Percentiles rank a stretch among this genome's conserved stretches.
phyloP scores from a whole-genome alignment of 2,797 vertebrate species.

The Agapornis canus region DNA sequence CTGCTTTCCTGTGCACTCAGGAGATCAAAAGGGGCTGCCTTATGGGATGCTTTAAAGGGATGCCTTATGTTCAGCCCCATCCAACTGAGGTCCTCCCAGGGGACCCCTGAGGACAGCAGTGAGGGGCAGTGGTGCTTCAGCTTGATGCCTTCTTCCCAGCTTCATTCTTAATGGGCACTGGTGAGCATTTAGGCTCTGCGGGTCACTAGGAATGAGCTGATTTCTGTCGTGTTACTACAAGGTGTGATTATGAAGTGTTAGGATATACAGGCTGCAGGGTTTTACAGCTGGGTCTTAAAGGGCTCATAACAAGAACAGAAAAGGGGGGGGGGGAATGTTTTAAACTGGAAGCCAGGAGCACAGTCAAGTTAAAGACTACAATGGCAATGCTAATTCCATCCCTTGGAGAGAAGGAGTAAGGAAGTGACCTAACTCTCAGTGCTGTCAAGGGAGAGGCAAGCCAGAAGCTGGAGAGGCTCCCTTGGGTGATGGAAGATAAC shows the following conservation, averaged over 20 bases:
- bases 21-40: not conserved
- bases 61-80: not conserved
- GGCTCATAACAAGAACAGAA: not conserved
- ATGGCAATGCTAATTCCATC: not conserved
- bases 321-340: not conserved
- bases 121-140: not conserved
- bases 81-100: not conserved
- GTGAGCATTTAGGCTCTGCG: not conserved
- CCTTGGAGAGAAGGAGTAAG: not conserved
- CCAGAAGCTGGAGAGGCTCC: not conserved
- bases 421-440: not conserved
- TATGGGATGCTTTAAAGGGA: not conserved
- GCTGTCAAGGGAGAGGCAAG: not conserved
- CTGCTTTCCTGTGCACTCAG: not conserved
- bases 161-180: not conserved
- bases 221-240: not conserved
- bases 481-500: not conserved
- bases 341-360: not conserved
- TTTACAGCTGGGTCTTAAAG: conserved; percentile 27
- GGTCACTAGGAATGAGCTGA: not conserved
- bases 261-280: not conserved
- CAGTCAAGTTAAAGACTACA: not conserved
- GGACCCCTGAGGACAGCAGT: not conserved
- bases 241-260: conserved; percentile 52
- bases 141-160: not conserved